Percentiles rank a stretch among this genome's conserved stretches.
phyloP scores from a whole-genome alignment of 2,888 invertebrate genomes.

The Sminthurides aquaticus region DNA sequence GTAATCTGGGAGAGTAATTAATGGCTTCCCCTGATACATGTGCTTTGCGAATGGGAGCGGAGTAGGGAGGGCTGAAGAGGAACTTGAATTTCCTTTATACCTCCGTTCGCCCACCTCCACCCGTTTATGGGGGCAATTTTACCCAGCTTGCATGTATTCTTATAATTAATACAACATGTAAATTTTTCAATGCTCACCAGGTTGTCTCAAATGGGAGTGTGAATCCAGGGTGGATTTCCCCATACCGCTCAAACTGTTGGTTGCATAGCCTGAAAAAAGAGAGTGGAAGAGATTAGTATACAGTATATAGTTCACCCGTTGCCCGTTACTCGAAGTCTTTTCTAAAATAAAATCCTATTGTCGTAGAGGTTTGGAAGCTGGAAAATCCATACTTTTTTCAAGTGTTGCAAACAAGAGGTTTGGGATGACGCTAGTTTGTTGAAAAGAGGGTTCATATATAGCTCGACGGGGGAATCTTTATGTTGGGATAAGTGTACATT shows the following conservation, averaged over 20 bases:
- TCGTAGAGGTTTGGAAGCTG: background rate
- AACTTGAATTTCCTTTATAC: background rate
- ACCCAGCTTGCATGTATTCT: constrained; percentile 8
- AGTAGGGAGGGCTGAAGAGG: background rate
- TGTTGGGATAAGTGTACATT: background rate
- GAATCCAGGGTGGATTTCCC: constrained; percentile 78
- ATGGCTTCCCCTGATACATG: background rate
- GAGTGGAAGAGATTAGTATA: background rate
- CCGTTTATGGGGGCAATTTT: background rate
- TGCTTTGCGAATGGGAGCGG: background rate
- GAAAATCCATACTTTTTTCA: too few species aligned
- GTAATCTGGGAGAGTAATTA: background rate
- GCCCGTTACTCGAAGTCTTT: background rate
- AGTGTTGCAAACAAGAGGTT: too few species aligned
- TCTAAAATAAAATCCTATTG: background rate
- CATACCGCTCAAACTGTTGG: constrained; percentile 69
- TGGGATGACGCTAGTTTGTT: too few species aligned
- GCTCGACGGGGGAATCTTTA: background rate
- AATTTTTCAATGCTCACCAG: constrained; percentile 56
- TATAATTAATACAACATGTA: constrained; percentile 12
- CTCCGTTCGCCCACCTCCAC: background rate
- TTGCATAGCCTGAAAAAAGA: constrained; percentile 68
- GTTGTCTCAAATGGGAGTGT: constrained; percentile 80
- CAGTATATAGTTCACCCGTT: background rate
- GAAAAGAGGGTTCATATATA: too few species aligned